phyloP scores from a whole-genome alignment of 64 coral and sea anemone genomes.

The Orbicella faveolata region DNA sequence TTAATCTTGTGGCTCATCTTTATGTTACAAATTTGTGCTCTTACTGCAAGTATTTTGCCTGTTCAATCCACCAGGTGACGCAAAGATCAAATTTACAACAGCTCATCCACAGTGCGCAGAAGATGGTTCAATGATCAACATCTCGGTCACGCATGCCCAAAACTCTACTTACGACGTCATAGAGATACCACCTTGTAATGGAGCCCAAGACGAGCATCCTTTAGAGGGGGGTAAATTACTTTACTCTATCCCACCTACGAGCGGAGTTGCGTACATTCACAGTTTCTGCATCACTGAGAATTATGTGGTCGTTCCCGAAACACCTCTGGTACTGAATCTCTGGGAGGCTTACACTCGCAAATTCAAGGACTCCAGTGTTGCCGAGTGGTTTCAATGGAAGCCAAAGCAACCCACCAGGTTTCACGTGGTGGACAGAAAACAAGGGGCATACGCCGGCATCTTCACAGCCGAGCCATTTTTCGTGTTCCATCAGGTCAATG shows the following conservation, averaged over 20 bases:
- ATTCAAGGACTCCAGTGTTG: slow-evolving; percentile 30
- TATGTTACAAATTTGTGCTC: too few species aligned
- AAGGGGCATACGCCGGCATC: slow-evolving; percentile 44
- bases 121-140: slow-evolving; percentile 79
- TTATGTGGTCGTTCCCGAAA: slow-evolving; percentile 72
- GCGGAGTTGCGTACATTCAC: slow-evolving; percentile 62
- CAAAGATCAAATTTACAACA: neutral
- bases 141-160: slow-evolving; percentile 29
- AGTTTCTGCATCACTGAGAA: slow-evolving; percentile 95
- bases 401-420: slow-evolving; percentile 54
- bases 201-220: slow-evolving; percentile 38
- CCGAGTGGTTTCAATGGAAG: slow-evolving; percentile 68
- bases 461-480: slow-evolving; percentile 77
- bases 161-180: slow-evolving; percentile 50
- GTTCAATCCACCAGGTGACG: slow-evolving; percentile 20
- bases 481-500: slow-evolving; percentile 89
- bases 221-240: slow-evolving; percentile 71
- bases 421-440: slow-evolving; percentile 68
- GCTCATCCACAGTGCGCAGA: slow-evolving; percentile 75
- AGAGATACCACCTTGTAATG: slow-evolving; percentile 55
- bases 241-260: slow-evolving; percentile 62
- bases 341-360: slow-evolving; percentile 11
- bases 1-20: too few species aligned
- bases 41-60: neutral
- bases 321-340: slow-evolving; percentile 60